These are phyloP conservation scores for Hypercompe scribonia DNA, from an alignment of 2,888 invertebrate genomes.

Conservation along the genomic window DNA sequence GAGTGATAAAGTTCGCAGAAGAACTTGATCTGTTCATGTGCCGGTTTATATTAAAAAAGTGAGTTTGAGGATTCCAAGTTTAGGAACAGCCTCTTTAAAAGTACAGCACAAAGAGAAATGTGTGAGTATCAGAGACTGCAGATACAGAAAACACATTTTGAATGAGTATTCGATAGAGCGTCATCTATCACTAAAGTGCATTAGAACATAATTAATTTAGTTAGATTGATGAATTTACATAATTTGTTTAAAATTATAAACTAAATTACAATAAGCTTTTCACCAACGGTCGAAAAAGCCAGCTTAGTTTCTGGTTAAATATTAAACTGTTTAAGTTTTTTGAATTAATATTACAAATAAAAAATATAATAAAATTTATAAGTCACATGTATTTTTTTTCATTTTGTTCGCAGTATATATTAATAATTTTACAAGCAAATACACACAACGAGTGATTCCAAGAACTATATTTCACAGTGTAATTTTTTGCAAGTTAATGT, in stretches of 20 bases:
- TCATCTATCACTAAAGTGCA: too few relatives aligned
- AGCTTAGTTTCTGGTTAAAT: not conserved
- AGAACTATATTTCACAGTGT: not conserved
- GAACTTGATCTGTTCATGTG: not conserved
- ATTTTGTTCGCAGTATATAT: not conserved
- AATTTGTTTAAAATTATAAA: not conserved
- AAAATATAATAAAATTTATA: not conserved
- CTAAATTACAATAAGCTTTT: not conserved
- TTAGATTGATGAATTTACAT: too few relatives aligned
- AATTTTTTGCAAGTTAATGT: slow-evolving; percentile 9
- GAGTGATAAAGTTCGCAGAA: not conserved
- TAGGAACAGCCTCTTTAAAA: too few relatives aligned
- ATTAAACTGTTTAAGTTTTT: not conserved
- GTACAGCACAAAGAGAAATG: too few relatives aligned
- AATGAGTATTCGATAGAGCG: too few relatives aligned
- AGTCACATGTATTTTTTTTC: not conserved
- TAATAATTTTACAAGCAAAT: not conserved
- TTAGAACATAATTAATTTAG: not conserved
- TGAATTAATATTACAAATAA: not conserved
- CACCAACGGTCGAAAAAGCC: not conserved
- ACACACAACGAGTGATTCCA: not conserved
- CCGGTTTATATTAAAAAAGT: not conserved
- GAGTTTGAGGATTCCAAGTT: too few relatives aligned
- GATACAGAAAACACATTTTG: too few relatives aligned
- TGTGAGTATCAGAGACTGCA: too few relatives aligned